Evolutionary conservation across 2,797 vertebrate genomes (phyloP).

Genomic region (Rhyacichthys aspro): DNA sequence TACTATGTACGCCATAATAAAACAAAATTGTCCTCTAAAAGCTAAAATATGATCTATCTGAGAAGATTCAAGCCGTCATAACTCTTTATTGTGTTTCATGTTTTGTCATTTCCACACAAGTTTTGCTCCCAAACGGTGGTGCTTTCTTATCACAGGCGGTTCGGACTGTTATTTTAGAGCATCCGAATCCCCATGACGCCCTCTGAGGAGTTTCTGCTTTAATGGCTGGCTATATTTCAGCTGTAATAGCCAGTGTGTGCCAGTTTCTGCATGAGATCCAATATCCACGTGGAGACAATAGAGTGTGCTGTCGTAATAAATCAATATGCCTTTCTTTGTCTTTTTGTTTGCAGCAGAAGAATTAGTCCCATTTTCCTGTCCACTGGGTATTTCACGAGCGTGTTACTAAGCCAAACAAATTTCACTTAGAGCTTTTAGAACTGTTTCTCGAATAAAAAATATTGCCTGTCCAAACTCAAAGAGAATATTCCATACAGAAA

Average conservation of each 20-base stretch:
- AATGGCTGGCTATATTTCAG: constrained; percentile 36
- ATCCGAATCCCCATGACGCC: constrained; percentile 32
- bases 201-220: constrained; percentile 27
- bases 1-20: constrained; percentile 29
- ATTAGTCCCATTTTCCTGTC: constrained; percentile 30
- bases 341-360: constrained; percentile 44
- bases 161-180: constrained; percentile 33
- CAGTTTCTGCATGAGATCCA: constrained; percentile 19
- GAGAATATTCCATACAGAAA: too few species aligned
- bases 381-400: constrained; percentile 3
- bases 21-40: constrained; percentile 42
- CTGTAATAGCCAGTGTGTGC: constrained; percentile 27
- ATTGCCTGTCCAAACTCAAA: background rate
- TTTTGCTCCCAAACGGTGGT: constrained; percentile 19
- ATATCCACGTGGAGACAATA: constrained; percentile 23
- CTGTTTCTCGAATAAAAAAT: background rate
- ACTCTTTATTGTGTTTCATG: constrained; percentile 34
- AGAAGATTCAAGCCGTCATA: constrained; percentile 35
- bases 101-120: constrained; percentile 30
- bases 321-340: constrained; percentile 45
- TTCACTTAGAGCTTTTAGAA: background rate
- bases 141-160: constrained; percentile 33
- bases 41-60: constrained; percentile 36
- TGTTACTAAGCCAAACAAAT: background rate
- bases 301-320: constrained; percentile 29